Base-by-base conservation (phyloP, 2,888 invertebrate genomes). In the Spisula subtruncata region DNA sequence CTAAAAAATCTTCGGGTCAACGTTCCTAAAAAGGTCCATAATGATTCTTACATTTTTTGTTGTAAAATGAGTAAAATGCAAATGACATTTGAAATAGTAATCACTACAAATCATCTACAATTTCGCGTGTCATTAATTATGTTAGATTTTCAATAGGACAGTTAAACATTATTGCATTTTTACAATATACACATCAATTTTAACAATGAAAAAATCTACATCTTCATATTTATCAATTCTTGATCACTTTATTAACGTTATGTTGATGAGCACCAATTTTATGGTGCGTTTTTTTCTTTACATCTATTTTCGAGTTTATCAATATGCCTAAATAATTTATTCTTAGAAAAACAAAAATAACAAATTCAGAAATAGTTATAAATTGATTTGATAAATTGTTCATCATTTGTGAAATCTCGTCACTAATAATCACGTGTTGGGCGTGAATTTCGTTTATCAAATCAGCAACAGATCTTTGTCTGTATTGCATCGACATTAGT, bases 121-220 rank as follows among this genome's bases (percentile, higher is more conserved):
- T 66, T 66, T 66, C 60, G 25, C 25, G 60, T 66, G n/a, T 66
- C 60, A 66, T 66, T 66, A 66, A 66, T 25, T 66, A 25, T 66
- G 60, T n/a, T 66, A 66, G 2, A 25, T 66, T 66, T 66, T 66
- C n/a, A n/a, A 66, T 4, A 25, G n/a, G 25, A 25, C 60, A 12
- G n/a, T 25, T 66, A n/a, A 66, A 66, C 8, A 25, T 66, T 25
- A 66, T 25, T 66, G 60, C 60, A 25, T 66, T 66, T 66, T 66
- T 66, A n/a, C 25, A 66, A 4, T n/a, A 66, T 25, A 25, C 25
- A 25, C n/a, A 25, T 66, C n/a, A 66, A n/a, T 25, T 66, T 66
- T 66, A 66, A 66, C 25, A 66, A 66, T 12, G 25, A 12, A 25
- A 66, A n/a, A 25, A 14, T 56, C 25, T n/a, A 66, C 60, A 66